A percentile compares a stretch with the other conserved stretches of the same genome.
Conservation (phyloP, 1,140 invertebrate species). For the Calliopsis andreniformis region DNA sequence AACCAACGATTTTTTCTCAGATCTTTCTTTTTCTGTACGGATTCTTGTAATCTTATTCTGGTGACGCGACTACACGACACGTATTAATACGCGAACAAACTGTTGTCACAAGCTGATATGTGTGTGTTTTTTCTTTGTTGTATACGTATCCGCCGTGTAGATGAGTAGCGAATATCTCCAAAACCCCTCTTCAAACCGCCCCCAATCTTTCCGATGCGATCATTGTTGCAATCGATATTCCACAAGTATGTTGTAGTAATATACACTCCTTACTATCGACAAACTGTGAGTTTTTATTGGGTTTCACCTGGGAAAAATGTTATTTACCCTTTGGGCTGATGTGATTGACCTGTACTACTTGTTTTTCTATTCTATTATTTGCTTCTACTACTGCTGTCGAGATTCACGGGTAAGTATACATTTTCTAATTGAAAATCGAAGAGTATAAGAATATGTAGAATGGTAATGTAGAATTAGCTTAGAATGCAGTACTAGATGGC, state of each 20-base stretch:
- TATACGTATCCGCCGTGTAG: slow-evolving; percentile 41
- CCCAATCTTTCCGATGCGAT: slow-evolving; percentile 16
- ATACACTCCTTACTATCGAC: slow-evolving; percentile 52
- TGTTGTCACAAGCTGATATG: slow-evolving; percentile 39
- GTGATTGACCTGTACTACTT: too few species aligned
- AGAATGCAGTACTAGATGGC: too few species aligned
- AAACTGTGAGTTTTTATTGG: slow-evolving; percentile 28
- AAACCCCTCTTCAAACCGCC: background rate
- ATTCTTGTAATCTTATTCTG: slow-evolving; percentile 26
- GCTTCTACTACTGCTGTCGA: too few species aligned
- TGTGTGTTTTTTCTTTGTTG: slow-evolving; percentile 46
- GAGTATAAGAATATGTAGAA: too few species aligned
- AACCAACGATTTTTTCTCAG: slow-evolving; percentile 9
- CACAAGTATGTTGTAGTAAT: slow-evolving; percentile 50
- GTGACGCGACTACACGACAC: slow-evolving; percentile 22
- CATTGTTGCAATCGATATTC: slow-evolving; percentile 45
- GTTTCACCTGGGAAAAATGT: background rate
- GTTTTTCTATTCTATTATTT: too few species aligned
- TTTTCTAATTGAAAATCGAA: too few species aligned
- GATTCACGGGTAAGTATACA: too few species aligned
- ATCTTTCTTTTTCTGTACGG: slow-evolving; percentile 8
- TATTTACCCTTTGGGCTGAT: too few species aligned
- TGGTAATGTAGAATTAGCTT: too few species aligned
- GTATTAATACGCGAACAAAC: slow-evolving; percentile 19
- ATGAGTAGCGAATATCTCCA: slow-evolving; percentile 13